phyloP scores from a whole-genome alignment of 2,113 vertebrate species.

The Pan troglodytes region NHGRI_mPanTro3-v2.1_pri NC_072398.2:161304001-161304500 shows the following conservation, averaged over 20 bases:
- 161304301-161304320: not conserved
- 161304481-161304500: not conserved
- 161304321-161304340: conserved; percentile 3
- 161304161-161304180: too few relatives aligned
- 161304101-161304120: too few relatives aligned
- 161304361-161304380: not conserved
- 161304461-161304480: not conserved
- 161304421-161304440: not conserved
- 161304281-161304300: not conserved
- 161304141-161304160: too few relatives aligned
- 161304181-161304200: too few relatives aligned
- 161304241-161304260: not conserved
- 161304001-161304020: too few relatives aligned
- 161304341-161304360: not conserved
- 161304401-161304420: not conserved
- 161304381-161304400: not conserved
- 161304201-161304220: too few relatives aligned
- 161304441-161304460: not conserved
- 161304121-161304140: too few relatives aligned
- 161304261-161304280: not conserved
- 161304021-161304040: too few relatives aligned
- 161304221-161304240: not conserved
- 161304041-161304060: too few relatives aligned
- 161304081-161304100: too few relatives aligned
- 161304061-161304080: too few relatives aligned